phyloP scores from a whole-genome alignment of 1,140 invertebrate species.

The Drosophila rhopaloa region DNA sequence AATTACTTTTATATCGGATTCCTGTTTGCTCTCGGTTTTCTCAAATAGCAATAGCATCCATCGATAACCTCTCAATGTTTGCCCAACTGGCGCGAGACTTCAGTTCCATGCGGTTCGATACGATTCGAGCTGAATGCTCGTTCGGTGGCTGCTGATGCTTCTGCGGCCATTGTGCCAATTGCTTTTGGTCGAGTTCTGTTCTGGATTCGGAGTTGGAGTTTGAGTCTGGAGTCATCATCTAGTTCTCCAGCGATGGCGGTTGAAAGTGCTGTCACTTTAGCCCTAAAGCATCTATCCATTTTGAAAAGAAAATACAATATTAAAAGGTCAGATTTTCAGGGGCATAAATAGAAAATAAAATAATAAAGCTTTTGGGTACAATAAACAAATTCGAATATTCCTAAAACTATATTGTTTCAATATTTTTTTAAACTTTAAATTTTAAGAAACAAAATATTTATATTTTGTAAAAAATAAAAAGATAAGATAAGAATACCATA shows the following conservation, averaged over 20 bases:
- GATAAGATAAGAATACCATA: too few relatives aligned
- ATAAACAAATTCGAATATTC: too few relatives aligned
- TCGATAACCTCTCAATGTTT: conserved; percentile 80
- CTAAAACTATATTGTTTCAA: too few relatives aligned
- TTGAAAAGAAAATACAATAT: neutral
- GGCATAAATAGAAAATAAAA: too few relatives aligned
- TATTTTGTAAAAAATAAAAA: too few relatives aligned
- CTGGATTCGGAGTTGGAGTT: conserved; percentile 20
- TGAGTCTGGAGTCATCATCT: conserved; percentile 37
- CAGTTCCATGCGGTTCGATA: conserved; percentile 39
- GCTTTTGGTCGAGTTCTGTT: conserved; percentile 47
- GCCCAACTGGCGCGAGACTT: conserved; percentile 62
- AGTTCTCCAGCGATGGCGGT: conserved; percentile 3
- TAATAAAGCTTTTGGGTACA: too few relatives aligned
- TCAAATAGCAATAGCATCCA: conserved; percentile 61
- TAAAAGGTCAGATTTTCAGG: neutral
- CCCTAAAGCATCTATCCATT: too few relatives aligned
- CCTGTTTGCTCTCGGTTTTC: conserved; percentile 58
- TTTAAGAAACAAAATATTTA: too few relatives aligned
- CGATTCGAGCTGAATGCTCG: conserved; percentile 40
- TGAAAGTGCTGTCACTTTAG: neutral
- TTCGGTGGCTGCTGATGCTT: conserved; percentile 34
- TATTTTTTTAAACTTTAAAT: too few relatives aligned
- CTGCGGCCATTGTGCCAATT: conserved; percentile 80
- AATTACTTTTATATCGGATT: conserved; percentile 75